Evolutionary conservation across 92 coral and sea anemone species (phyloP).

Genomic region (Diadumene lineata): DNA sequence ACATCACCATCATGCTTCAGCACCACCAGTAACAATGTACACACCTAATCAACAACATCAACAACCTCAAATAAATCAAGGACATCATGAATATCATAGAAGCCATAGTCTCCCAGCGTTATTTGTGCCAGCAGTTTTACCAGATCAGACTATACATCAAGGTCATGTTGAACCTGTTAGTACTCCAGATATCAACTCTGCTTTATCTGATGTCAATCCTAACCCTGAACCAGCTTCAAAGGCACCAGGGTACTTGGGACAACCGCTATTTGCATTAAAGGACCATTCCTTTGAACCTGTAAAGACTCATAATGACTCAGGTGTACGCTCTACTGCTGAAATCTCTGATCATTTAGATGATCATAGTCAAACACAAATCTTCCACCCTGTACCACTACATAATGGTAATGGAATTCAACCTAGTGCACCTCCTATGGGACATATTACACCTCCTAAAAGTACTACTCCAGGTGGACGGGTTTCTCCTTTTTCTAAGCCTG

Average conservation of each 20-base stretch:
- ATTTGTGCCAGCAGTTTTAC: constrained; percentile 27
- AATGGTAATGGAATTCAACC: constrained; percentile 21
- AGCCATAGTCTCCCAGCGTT: constrained; percentile 18
- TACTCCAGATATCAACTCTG: constrained; percentile 16
- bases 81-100: not conserved
- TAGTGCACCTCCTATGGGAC: constrained; percentile 23
- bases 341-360: constrained; percentile 64
- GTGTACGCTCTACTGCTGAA: constrained; percentile 82
- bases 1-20: not conserved
- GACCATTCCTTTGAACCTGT: constrained; percentile 81
- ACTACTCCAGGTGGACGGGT: constrained; percentile 33
- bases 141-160: constrained; percentile 27
- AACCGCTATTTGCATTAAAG: constrained; percentile 71
- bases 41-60: constrained; percentile 11
- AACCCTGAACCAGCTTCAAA: constrained; percentile 6
- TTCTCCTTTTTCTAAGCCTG: constrained; percentile 22
- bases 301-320: constrained; percentile 50
- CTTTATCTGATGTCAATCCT: constrained; percentile 15
- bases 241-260: constrained; percentile 59
- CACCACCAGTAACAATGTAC: constrained; percentile 24
- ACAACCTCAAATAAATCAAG: not conserved
- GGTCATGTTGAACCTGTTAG: constrained; percentile 13
- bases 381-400: constrained; percentile 45
- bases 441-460: constrained; percentile 53
- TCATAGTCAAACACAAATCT: constrained; percentile 40